Percentiles rank a stretch among this genome's conserved stretches.
Conservation (phyloP, 2,888 invertebrate species). For the Sepioteuthis lessoniana region DNA sequence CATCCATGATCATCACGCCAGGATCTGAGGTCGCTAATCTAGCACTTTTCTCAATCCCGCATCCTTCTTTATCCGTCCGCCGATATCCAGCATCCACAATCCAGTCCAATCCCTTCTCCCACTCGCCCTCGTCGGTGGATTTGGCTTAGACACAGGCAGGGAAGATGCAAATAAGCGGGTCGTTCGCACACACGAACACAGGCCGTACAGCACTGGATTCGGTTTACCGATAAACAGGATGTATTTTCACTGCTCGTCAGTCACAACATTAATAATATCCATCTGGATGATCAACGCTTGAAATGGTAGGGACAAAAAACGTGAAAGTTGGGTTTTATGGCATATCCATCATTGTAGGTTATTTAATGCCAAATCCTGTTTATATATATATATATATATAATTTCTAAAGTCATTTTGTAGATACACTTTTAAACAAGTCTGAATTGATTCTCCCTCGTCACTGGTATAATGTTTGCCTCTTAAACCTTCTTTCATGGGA, state of each 20-base stretch:
- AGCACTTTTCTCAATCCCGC: neutral
- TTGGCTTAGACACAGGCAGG: neutral
- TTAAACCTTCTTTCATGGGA: too few relatives aligned
- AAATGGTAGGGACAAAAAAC: neutral
- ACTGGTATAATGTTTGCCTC: too few relatives aligned
- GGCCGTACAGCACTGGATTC: neutral
- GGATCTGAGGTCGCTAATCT: slow-evolving; percentile 36
- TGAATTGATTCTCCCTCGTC: too few relatives aligned
- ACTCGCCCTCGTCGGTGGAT: neutral
- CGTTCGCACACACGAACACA: neutral
- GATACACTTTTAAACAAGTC: too few relatives aligned
- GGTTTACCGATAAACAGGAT: too few relatives aligned
- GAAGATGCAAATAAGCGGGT: neutral
- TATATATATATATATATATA: too few relatives aligned
- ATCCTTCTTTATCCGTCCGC: neutral
- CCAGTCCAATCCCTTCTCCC: neutral
- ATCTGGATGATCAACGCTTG: neutral
- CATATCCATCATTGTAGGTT: too few relatives aligned
- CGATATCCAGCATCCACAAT: slow-evolving; percentile 24
- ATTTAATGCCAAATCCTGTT: too few relatives aligned
- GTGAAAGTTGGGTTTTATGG: too few relatives aligned
- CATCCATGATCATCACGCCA: slow-evolving; percentile 33
- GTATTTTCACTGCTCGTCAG: neutral
- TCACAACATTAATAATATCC: neutral
- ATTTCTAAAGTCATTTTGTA: too few relatives aligned